A percentile compares a stretch with the other conserved stretches of the same genome.
Evolutionary conservation across 2,113 vertebrate genomes (phyloP).

Genomic region (Tichodroma muraria): DNA sequence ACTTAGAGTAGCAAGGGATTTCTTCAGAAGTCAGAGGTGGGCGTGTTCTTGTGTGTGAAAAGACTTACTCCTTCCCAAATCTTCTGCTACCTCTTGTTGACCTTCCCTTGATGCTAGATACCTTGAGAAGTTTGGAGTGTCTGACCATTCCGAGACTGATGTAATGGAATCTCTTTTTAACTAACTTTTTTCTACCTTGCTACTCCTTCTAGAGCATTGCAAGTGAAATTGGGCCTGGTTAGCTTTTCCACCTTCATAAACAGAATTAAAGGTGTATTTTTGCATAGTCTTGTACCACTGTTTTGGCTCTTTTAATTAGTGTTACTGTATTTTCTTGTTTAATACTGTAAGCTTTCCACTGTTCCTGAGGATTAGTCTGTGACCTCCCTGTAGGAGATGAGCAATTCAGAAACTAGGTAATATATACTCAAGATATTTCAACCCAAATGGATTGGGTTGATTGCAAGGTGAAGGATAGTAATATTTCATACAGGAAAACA

Average conservation of each 20-base stretch:
- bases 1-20: background rate
- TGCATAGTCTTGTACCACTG: background rate
- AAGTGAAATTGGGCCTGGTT: background rate
- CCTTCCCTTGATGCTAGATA: background rate
- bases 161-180: background rate
- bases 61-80: background rate
- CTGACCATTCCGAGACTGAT: background rate
- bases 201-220: background rate
- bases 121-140: background rate
- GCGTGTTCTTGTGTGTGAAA: background rate
- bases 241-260: background rate
- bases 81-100: background rate
- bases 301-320: background rate
- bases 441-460: background rate
- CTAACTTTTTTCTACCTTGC: background rate
- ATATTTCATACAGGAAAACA: background rate
- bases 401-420: background rate
- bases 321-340: background rate
- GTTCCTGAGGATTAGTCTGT: background rate
- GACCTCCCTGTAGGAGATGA: background rate
- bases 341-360: background rate
- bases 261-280: background rate
- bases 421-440: background rate
- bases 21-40: background rate
- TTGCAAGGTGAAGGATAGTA: conserved; percentile 2